These are phyloP conservation scores for Metopolophium dirhodum DNA, from an alignment of 1,140 invertebrate species.

Conservation along the genomic window DNA sequence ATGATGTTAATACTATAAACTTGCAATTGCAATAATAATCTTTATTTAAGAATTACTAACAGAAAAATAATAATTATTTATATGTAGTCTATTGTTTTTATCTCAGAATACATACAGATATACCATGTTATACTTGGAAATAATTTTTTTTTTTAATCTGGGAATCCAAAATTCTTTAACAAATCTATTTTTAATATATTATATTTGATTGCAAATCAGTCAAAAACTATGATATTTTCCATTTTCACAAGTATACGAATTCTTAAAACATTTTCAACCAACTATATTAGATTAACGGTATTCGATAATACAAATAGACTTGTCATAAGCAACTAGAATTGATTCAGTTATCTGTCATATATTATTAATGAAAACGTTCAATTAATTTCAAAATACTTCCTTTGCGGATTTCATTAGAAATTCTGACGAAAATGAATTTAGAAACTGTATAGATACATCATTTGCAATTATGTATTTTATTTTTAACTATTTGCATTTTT, in stretches of 20 bases:
- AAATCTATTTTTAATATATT: no score
- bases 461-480: background rate
- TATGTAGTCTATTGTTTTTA: background rate
- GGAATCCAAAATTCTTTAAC: no score
- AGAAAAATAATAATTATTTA: background rate
- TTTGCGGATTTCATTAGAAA: no score
- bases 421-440: no score
- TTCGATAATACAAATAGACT: background rate
- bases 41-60: background rate
- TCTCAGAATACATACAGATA: background rate
- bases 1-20: background rate
- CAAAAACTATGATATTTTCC: no score
- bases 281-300: no score
- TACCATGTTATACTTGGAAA: no score
- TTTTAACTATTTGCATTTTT: background rate
- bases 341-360: background rate
- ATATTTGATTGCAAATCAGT: no score
- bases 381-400: background rate
- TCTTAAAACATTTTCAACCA: no score
- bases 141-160: no score
- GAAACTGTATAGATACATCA: no score
- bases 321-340: background rate
- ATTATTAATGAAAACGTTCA: background rate
- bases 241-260: no score
- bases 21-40: background rate